Conservation (phyloP, 2,888 invertebrate species). For the Gastrophysa polygoni region DNA sequence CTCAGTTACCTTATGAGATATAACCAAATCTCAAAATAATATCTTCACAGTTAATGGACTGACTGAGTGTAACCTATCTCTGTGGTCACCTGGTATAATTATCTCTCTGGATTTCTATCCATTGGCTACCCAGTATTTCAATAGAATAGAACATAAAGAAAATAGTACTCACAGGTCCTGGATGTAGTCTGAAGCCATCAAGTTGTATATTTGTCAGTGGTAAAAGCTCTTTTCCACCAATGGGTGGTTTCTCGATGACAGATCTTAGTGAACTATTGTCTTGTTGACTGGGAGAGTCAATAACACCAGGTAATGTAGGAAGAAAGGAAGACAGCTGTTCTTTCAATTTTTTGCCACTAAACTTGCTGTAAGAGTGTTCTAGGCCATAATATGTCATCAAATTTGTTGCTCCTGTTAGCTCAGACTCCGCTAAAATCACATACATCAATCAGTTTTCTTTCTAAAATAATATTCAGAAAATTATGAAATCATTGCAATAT, state of each 20-base stretch:
- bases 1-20: too few relatives aligned
- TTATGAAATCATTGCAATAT: too few relatives aligned
- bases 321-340: slow-evolving; percentile 95
- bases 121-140: not conserved
- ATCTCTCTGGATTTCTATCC: too few relatives aligned
- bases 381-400: slow-evolving; percentile 96
- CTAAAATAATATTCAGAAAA: too few relatives aligned
- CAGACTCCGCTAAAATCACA: slow-evolving; percentile 76
- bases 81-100: too few relatives aligned
- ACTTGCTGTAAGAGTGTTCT: slow-evolving; percentile 97
- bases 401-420: slow-evolving; percentile 94
- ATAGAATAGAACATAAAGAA: not conserved
- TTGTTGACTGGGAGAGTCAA: slow-evolving; percentile 89
- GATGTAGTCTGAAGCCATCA: slow-evolving; percentile 92
- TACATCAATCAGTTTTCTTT: not conserved
- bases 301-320: slow-evolving; percentile 92
- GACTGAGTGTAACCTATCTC: too few relatives aligned
- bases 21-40: too few relatives aligned
- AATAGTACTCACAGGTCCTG: slow-evolving; percentile 74
- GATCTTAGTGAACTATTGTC: slow-evolving; percentile 89
- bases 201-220: slow-evolving; percentile 87
- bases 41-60: too few relatives aligned
- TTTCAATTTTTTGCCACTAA: slow-evolving; percentile 94
- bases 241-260: slow-evolving; percentile 94
- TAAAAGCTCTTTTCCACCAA: slow-evolving; percentile 87